Evolutionary conservation across 2,113 vertebrate species (phyloP).

Genomic region (Gnathonemus echidnorhynchus): DNA sequence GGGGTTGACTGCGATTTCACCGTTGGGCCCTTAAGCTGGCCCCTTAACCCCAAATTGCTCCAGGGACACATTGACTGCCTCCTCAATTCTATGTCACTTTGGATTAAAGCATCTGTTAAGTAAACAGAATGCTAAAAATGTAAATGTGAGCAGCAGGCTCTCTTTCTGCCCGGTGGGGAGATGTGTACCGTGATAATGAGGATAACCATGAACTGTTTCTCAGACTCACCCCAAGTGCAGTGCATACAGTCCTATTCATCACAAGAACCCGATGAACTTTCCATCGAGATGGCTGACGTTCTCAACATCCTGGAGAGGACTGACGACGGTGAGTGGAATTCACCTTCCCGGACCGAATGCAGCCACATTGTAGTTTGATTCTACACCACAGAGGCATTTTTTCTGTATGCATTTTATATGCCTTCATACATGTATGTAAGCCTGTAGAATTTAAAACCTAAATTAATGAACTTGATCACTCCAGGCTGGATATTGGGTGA

Average conservation of each 20-base stretch:
- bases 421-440: neutral
- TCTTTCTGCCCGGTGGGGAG: neutral
- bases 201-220: conserved; percentile 3
- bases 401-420: neutral
- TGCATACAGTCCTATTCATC: conserved; percentile 87
- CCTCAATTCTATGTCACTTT: neutral
- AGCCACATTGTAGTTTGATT: neutral
- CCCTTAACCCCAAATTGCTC: neutral
- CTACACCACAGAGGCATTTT: neutral
- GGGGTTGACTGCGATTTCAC: neutral
- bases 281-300: conserved; percentile 86
- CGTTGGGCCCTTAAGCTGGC: neutral
- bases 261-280: conserved; percentile 89
- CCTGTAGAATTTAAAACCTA: neutral
- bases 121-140: neutral
- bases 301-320: conserved; percentile 86
- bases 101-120: neutral
- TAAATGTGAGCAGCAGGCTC: neutral
- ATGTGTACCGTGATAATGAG: neutral
- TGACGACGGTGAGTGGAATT: conserved; percentile 69
- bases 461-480: neutral
- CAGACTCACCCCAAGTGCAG: conserved; percentile 91
- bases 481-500: conserved; percentile 95
- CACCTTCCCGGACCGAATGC: neutral
- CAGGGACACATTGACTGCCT: neutral